These are phyloP conservation scores for Neoscelio sp. DNA, from an alignment of 2,888 invertebrate genomes.

Conservation along the genomic window DNA sequence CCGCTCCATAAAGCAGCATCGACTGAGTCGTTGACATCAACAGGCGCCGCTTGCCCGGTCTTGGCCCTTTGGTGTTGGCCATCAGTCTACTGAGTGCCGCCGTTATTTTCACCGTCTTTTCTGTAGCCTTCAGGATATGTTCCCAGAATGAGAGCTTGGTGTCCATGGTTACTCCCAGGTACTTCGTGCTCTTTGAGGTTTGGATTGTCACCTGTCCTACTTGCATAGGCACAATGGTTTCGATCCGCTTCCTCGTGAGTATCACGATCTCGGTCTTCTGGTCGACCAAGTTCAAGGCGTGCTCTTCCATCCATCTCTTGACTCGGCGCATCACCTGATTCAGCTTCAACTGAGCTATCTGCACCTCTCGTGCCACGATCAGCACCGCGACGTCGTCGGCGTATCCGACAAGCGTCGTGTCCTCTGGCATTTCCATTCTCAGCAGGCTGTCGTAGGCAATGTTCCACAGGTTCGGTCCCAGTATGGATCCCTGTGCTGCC, in stretches of 20 bases:
- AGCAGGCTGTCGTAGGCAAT: too few relatives aligned
- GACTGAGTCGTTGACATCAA: conserved; percentile 59
- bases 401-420: too few relatives aligned
- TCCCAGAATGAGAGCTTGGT: conserved; percentile 54
- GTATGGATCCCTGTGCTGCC: too few relatives aligned
- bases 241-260: conserved; percentile 54
- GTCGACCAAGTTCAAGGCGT: too few relatives aligned
- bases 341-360: too few relatives aligned
- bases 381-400: too few relatives aligned
- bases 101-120: conserved; percentile 60
- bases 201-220: conserved; percentile 22
- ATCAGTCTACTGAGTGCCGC: conserved; percentile 37
- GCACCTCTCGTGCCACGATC: too few relatives aligned
- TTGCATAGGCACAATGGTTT: conserved; percentile 35
- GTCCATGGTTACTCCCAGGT: conserved; percentile 69
- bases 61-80: conserved; percentile 26
- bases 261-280: too few relatives aligned
- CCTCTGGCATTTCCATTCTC: too few relatives aligned
- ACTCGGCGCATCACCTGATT: too few relatives aligned
- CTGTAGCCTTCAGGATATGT: conserved; percentile 56
- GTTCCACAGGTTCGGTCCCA: too few relatives aligned
- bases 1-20: conserved; percentile 67
- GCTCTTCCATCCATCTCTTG: too few relatives aligned
- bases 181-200: conserved; percentile 49
- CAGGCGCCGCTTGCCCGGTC: conserved; percentile 40